Conservation (phyloP, 2,797 vertebrate species). For the Valencia hispanica region DNA sequence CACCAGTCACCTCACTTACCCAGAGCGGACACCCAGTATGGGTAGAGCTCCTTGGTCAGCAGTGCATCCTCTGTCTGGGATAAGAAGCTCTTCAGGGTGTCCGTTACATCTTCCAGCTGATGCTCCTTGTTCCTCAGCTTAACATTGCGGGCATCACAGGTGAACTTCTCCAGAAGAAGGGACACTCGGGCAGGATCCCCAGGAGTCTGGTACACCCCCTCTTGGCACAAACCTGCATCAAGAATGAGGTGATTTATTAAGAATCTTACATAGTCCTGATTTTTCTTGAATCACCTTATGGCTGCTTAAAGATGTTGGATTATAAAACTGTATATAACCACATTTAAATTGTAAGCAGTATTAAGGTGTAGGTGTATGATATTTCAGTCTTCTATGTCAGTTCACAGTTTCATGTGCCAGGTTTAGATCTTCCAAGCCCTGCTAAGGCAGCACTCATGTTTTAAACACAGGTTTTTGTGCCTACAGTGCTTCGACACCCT, state of each 20-base stretch:
- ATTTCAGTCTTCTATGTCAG: slow-evolving; percentile 44
- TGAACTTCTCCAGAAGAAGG: slow-evolving; percentile 88
- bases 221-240: slow-evolving; percentile 87
- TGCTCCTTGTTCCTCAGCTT: slow-evolving; percentile 90
- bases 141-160: slow-evolving; percentile 90
- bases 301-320: slow-evolving; percentile 14
- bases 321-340: slow-evolving; percentile 41
- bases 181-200: slow-evolving; percentile 82
- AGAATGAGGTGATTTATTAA: background rate
- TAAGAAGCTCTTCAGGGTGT: slow-evolving; percentile 90
- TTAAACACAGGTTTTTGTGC: background rate
- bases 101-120: slow-evolving; percentile 89
- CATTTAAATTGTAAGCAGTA: slow-evolving; percentile 48
- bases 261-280: background rate
- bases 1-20: slow-evolving; percentile 73
- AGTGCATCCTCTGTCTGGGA: slow-evolving; percentile 90
- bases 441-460: background rate
- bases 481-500: slow-evolving; percentile 6
- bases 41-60: slow-evolving; percentile 94
- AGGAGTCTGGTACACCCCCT: slow-evolving; percentile 87
- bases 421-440: slow-evolving; percentile 16
- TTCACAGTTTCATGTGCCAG: slow-evolving; percentile 27
- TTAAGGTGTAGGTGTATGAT: slow-evolving; percentile 25
- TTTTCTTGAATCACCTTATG: slow-evolving; percentile 1
- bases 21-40: slow-evolving; percentile 93